These are phyloP conservation scores for Melospiza melodia DNA, from an alignment of 2,113 vertebrate genomes.

Conservation along the genomic window DNA sequence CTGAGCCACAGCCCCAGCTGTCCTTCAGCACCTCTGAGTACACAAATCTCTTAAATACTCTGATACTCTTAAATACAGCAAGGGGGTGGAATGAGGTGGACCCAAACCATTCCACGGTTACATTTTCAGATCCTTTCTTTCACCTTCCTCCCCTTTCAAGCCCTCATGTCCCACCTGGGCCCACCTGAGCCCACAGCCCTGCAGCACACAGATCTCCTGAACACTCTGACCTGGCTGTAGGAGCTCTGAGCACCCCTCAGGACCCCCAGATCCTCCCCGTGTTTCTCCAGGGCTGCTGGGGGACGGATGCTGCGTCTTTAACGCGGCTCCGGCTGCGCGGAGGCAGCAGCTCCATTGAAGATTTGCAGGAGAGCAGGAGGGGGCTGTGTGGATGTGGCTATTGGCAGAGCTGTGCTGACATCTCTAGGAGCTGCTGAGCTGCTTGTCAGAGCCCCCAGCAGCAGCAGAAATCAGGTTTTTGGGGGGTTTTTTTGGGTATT, in stretches of 20 bases:
- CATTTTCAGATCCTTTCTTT: too few relatives aligned
- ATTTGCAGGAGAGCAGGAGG: conserved; percentile 75
- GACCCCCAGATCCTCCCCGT: neutral
- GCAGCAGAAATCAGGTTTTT: conserved; percentile 10
- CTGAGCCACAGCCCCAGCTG: too few relatives aligned
- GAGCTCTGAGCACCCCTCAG: neutral
- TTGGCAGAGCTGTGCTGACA: conserved; percentile 78
- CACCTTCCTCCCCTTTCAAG: too few relatives aligned
- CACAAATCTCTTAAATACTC: too few relatives aligned
- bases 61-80: too few relatives aligned
- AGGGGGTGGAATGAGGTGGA: too few relatives aligned
- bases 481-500: neutral
- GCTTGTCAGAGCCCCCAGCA: conserved; percentile 72
- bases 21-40: too few relatives aligned
- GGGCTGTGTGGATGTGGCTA: conserved; percentile 69
- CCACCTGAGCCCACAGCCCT: too few relatives aligned
- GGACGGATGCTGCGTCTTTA: conserved; percentile 69
- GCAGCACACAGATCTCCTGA: too few relatives aligned
- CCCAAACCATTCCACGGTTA: too few relatives aligned
- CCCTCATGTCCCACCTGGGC: too few relatives aligned
- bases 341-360: conserved; percentile 75
- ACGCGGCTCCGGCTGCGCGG: conserved; percentile 54
- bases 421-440: conserved; percentile 74
- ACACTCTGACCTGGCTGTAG: too few relatives aligned
- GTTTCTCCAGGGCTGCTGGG: neutral